Percentiles rank a stretch among this genome's conserved stretches.
These are phyloP conservation scores for Ranitomeya imitator DNA, from an alignment of 2,113 vertebrate genomes.

Conservation along the genomic window DNA sequence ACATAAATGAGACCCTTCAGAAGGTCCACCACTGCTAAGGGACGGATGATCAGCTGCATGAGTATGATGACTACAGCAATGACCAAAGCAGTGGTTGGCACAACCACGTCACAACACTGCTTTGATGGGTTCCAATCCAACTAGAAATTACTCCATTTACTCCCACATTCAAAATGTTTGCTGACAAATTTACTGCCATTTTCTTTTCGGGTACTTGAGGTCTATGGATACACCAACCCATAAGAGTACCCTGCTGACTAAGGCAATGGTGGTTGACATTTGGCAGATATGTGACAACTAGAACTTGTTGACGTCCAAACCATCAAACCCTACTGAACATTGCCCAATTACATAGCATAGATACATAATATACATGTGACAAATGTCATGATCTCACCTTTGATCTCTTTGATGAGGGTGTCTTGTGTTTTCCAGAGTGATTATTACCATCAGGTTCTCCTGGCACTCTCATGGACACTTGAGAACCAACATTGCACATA, in stretches of 20 bases:
- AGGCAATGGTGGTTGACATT: neutral
- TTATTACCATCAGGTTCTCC: neutral
- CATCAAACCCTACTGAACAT: neutral
- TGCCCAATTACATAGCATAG: neutral
- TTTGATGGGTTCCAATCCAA: neutral
- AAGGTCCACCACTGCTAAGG: neutral
- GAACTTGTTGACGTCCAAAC: neutral
- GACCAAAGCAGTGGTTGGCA: neutral
- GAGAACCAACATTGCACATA: constrained; percentile 68
- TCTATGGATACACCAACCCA: neutral
- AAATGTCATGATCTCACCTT: constrained; percentile 64
- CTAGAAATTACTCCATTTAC: neutral
- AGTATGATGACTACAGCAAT: neutral
- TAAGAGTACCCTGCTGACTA: too few species aligned
- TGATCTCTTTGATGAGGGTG: constrained; percentile 61
- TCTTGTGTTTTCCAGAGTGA: neutral
- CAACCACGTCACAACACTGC: neutral
- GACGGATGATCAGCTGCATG: neutral
- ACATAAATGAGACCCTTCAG: neutral
- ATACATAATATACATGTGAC: neutral
- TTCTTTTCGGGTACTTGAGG: neutral
- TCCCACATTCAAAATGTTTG: neutral
- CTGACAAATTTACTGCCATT: neutral
- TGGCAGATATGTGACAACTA: neutral
- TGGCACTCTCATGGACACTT: constrained; percentile 13